Conservation (phyloP, 2,113 vertebrate genomes). For the Pseudonaja textilis region DNA sequence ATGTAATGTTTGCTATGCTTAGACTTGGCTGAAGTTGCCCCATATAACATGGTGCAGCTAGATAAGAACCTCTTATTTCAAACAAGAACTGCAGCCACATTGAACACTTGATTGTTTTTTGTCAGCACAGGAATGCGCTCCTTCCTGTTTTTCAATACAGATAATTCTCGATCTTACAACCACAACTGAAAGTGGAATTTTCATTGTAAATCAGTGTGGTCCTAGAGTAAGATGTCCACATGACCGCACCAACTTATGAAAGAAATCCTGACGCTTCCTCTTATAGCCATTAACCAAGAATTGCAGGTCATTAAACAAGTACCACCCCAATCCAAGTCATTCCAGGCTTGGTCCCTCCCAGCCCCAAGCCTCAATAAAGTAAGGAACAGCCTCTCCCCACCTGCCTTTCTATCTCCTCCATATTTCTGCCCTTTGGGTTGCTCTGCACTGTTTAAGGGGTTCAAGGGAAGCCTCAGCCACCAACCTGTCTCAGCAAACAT, state of each 20-base stretch:
- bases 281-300: neutral
- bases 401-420: neutral
- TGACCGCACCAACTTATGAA: neutral
- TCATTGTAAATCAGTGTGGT: neutral
- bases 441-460: neutral
- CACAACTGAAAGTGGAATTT: neutral
- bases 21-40: neutral
- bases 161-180: neutral
- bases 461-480: neutral
- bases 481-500: neutral
- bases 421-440: too few species aligned
- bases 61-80: neutral
- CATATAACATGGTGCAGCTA: neutral
- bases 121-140: neutral
- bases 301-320: neutral
- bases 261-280: neutral
- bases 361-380: neutral
- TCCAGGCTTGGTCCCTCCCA: neutral
- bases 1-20: neutral
- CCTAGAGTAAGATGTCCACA: neutral
- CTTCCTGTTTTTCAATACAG: neutral
- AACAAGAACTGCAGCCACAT: neutral
- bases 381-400: neutral
- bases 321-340: neutral
- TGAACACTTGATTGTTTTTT: neutral